A percentile compares a stretch with the other conserved stretches of the same genome.
Conservation (phyloP, 1,140 invertebrate species). For the Tribolium castaneum region DNA sequence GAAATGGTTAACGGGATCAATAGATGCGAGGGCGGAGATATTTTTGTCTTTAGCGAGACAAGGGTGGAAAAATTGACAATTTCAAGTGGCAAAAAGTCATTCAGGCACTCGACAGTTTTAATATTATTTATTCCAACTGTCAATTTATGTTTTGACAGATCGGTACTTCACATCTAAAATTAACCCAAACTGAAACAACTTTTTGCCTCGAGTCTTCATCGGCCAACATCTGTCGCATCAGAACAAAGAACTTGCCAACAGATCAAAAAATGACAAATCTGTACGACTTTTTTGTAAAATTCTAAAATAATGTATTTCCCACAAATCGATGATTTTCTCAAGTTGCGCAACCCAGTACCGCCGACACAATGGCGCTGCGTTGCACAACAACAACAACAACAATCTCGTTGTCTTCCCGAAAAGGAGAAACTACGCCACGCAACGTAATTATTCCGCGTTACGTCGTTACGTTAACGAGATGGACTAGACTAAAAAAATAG, state of each 20-base stretch:
- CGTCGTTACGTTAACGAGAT: neutral
- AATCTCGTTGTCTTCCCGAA: neutral
- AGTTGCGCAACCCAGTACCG: neutral
- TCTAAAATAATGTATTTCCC: neutral
- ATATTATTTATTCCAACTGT: no score
- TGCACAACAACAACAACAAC: neutral
- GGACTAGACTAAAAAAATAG: neutral
- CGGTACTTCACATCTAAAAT: neutral
- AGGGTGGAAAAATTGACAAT: neutral
- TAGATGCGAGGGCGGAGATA: neutral
- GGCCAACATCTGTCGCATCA: neutral
- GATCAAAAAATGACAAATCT: no score
- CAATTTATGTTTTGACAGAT: neutral
- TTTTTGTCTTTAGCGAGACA: neutral
- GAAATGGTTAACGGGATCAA: neutral
- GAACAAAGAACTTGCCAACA: neutral
- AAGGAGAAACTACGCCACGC: neutral
- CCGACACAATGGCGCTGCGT: neutral
- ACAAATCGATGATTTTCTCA: neutral
- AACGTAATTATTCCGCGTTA: neutral
- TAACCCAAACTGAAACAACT: neutral
- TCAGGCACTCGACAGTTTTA: no score
- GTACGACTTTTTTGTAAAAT: no score
- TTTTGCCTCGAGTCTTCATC: neutral
- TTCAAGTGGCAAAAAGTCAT: no score